Conservation (phyloP, 1,140 invertebrate species). For the Drosophila gunungcola region DNA sequence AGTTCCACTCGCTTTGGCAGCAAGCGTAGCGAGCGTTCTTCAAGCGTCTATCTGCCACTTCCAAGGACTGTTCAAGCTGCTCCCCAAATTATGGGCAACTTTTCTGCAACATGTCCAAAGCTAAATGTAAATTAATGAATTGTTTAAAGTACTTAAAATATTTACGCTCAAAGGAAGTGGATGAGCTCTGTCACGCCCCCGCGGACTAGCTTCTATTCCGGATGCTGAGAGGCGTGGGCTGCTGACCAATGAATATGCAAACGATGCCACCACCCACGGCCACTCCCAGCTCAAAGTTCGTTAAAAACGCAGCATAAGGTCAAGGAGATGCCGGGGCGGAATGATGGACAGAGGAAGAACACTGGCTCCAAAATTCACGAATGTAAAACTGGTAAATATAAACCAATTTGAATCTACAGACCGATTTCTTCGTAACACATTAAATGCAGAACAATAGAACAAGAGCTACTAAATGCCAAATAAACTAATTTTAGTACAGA, state of each 20-base stretch:
- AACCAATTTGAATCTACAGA: too few species aligned
- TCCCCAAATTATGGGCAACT: conserved; percentile 30
- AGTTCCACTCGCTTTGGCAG: background rate
- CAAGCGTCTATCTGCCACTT: conserved; percentile 25
- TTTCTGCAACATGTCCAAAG: conserved; percentile 36
- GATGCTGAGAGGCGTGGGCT: conserved; percentile 6
- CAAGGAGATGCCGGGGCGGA: conserved; percentile 38
- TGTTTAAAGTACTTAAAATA: conserved; percentile 77
- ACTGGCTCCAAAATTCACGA: background rate
- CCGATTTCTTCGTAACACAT: too few species aligned
- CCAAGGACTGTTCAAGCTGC: conserved; percentile 14
- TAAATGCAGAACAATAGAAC: too few species aligned
- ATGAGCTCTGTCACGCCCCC: conserved; percentile 11
- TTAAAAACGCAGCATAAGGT: conserved; percentile 66
- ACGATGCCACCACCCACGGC: conserved; percentile 34
- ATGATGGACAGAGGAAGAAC: conserved; percentile 2
- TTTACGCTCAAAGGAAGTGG: conserved; percentile 72
- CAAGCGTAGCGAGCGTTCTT: background rate
- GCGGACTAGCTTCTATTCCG: conserved; percentile 7
- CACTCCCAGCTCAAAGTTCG: conserved; percentile 52
- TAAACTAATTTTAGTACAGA: too few species aligned
- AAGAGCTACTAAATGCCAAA: too few species aligned
- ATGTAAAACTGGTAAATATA: too few species aligned
- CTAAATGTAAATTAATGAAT: conserved; percentile 80
- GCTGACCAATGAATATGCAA: conserved; percentile 80